Evolutionary conservation across 2,888 invertebrate genomes (phyloP), one percentile per base, ranked within the genome.

Genomic region (Lasioglossum villosulum): DNA sequence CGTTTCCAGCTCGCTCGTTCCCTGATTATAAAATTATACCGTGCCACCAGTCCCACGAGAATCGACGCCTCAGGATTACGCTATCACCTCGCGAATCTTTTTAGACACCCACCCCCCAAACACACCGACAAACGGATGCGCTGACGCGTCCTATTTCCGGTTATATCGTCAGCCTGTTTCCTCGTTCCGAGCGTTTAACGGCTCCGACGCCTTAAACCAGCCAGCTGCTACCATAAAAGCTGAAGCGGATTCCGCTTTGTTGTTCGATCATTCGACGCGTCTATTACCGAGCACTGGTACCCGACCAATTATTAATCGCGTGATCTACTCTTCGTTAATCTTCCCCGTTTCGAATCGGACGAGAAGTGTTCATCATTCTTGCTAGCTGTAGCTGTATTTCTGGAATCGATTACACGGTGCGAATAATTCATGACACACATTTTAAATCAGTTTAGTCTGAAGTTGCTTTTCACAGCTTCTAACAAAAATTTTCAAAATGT

Each of bases 11-110:
- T 75, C 86, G 79, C 79, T 90, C 88, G 90, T 87, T 83, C 81
- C 81, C 83, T 87, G 90, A 90, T 90, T 90, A 90, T 90, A 85
- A 90, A 90, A 90, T 90, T 90, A 90, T 90, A 90, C 88, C 83
- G 85, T 56, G 73, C 90, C 87, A 83, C 78, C 72, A 2, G 6
- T 16, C 63, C 27, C 63, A 30, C 1, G 90, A 90, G 90, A 84
- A 87, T 83, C 87, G 80, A 75, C 83, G 80, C 80, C 70, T 75
- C 81, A 78, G 82, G 90, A 90, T 89, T 83, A 86, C 82, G 76
- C 83, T 76, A 82, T 70, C 66, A 39, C 34, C 45, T 37, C 71
- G 78, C 72, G 81, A 74, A 78, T 85, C 86, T 59, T 81, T 83
- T 74, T 77, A 75, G 82, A 71, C 27, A 42, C 3, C 16, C 48